These are phyloP conservation scores for Okapia johnstoni DNA, from an alignment of 2,113 vertebrate species.

Conservation along the genomic window DNA sequence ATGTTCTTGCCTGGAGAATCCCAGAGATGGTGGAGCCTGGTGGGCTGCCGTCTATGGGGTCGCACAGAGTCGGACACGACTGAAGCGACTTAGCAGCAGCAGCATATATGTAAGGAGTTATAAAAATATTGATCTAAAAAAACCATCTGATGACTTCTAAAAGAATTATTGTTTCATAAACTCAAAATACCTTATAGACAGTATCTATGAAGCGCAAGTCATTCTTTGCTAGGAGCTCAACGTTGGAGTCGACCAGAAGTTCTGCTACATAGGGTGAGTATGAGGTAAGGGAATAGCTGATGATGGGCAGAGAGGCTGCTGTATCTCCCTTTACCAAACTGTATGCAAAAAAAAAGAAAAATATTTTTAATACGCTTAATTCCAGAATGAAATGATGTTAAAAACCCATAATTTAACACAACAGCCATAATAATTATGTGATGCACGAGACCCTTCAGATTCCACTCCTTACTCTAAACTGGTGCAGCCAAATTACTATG, in stretches of 20 bases:
- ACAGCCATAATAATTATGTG: neutral
- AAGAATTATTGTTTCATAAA: neutral
- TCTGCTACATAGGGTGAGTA: constrained; percentile 90
- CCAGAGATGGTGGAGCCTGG: too few species aligned
- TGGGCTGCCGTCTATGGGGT: too few species aligned
- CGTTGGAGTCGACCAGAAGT: constrained; percentile 83
- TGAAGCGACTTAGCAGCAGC: too few species aligned
- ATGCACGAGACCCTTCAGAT: neutral
- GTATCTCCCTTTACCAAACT: constrained; percentile 93
- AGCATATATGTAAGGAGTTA: neutral
- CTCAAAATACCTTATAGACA: constrained; percentile 90
- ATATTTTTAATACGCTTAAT: neutral
- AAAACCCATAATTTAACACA: neutral
- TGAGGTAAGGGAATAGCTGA: constrained; percentile 90
- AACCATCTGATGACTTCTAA: neutral
- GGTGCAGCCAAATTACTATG: neutral
- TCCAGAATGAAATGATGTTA: neutral
- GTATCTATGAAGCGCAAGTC: constrained; percentile 92
- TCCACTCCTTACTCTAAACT: neutral
- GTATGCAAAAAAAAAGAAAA: constrained; percentile 43
- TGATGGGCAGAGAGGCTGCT: constrained; percentile 88
- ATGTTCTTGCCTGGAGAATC: too few species aligned
- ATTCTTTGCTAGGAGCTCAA: constrained; percentile 91
- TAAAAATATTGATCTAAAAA: neutral
- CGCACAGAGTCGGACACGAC: too few species aligned